Base-by-base conservation (phyloP, 2,888 invertebrate species). In the Drosophila melanosoma region DNA sequence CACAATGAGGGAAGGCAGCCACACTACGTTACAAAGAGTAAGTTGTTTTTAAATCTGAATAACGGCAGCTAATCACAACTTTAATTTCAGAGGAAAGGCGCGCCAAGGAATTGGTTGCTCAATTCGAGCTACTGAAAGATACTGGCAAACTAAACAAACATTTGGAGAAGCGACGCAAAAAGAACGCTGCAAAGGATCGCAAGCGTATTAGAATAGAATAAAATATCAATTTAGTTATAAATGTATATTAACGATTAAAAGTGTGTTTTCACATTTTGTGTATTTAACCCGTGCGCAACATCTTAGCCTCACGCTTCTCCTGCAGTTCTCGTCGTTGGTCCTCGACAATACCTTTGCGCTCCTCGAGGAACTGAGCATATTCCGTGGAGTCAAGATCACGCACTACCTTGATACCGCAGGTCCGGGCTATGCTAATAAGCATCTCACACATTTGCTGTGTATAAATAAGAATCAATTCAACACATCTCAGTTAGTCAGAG, bases 301-400 rank as follows among this genome's bases (percentile, higher is more conserved):
- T 95, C 94, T 98, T 98, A 0, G 98, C 97, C 94, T 98, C 97
- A 92, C 96, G 96, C 91, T 96, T 95, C 92, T 97, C 98, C 93
- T 97, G 96, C 62, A 98, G 92, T 84, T 95, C 94, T 88, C 95
- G 95, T 90, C 96, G 95, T 92, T 98, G 97, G 82, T 96, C 94
- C 87, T 95, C 96, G 2, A 98, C 94, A 77, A 95, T 93, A 40
- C 91, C 79, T 90, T 95, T 95, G 66, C 98, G 94, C 87, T 98
- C 96, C 82, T 96, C 95, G 52, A 98, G 93, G 93, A 99, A 99
- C 87, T 95, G 93, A 0, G 94, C 95, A 93, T 98, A 98, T 91
- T 98, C 98, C 89, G 95, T 94, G 0, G 96, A 93, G 91, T 97
- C 96, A 69, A 99, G 91, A 6, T 96, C 94, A 74, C 93, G 94